phyloP scores from a whole-genome alignment of 2,797 vertebrate genomes.

The Argyrosomus regius region DNA sequence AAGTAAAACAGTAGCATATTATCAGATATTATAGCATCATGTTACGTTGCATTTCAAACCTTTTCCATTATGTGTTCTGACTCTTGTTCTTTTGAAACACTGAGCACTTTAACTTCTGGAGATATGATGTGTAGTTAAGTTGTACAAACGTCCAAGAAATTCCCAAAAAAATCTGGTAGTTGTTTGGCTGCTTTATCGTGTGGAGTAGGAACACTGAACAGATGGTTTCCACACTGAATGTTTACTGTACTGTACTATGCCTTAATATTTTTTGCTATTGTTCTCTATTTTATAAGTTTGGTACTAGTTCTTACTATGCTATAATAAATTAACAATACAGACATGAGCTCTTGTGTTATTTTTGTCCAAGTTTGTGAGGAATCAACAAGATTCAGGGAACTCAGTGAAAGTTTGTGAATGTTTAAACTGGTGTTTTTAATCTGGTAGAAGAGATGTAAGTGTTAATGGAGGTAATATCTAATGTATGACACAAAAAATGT shows the following conservation, averaged over 20 bases:
- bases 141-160: neutral
- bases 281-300: neutral
- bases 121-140: neutral
- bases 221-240: neutral
- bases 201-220: neutral
- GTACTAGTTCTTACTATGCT: neutral
- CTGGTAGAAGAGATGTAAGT: neutral
- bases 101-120: slow-evolving; percentile 34
- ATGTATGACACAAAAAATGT: neutral
- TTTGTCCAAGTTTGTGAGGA: neutral
- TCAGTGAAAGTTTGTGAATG: neutral
- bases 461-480: neutral
- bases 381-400: neutral
- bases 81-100: neutral
- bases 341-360: neutral
- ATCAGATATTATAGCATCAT: neutral
- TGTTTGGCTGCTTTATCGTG: slow-evolving; percentile 1
- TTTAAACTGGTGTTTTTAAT: neutral
- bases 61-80: no score
- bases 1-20: neutral
- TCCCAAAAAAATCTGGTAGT: no score
- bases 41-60: neutral
- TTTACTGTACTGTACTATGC: neutral
- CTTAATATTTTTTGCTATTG: neutral
- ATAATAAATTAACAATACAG: slow-evolving; percentile 27